Evolutionary conservation across 35 echinoderm and acorn worm species (phyloP).

Genomic region (Strongylocentrotus purpuratus): DNA sequence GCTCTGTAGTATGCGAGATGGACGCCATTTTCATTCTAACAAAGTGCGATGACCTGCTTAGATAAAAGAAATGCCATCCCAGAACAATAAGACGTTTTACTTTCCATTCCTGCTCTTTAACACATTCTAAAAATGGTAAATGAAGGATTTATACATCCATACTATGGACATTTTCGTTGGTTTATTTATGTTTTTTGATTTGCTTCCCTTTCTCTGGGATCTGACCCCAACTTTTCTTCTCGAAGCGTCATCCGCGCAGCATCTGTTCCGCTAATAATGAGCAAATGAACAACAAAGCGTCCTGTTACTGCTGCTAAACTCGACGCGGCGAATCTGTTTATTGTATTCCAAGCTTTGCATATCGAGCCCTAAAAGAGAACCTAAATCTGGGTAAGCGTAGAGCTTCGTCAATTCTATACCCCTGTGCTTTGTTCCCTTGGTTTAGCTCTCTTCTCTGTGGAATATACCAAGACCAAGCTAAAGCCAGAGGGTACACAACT

Average conservation of each 20-base stretch:
- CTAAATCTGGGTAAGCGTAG: constrained; percentile 13
- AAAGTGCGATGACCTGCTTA: not conserved
- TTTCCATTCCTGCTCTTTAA: not conserved
- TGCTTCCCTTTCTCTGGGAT: not conserved
- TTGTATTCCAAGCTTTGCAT: constrained; percentile 25
- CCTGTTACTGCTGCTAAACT: not conserved
- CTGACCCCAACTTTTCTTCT: not conserved
- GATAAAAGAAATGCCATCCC: not conserved
- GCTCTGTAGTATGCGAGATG: not conserved
- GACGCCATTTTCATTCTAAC: not conserved
- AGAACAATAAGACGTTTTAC: not conserved
- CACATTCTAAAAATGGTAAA: not conserved
- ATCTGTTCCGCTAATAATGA: not conserved
- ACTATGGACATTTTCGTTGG: too few relatives aligned
- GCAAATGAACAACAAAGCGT: not conserved
- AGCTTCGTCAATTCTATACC: not conserved
- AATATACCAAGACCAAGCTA: not conserved
- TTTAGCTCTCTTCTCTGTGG: not conserved
- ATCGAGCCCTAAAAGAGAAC: not conserved
- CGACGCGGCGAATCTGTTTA: not conserved
- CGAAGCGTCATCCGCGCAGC: not conserved
- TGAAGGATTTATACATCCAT: too few relatives aligned
- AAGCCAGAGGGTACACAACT: not conserved
- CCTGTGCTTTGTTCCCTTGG: not conserved
- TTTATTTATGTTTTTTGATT: too few relatives aligned